Evolutionary conservation across 1,140 invertebrate species (phyloP), one percentile per base, ranked within the genome.

Genomic region (Uloborus diversus): DNA sequence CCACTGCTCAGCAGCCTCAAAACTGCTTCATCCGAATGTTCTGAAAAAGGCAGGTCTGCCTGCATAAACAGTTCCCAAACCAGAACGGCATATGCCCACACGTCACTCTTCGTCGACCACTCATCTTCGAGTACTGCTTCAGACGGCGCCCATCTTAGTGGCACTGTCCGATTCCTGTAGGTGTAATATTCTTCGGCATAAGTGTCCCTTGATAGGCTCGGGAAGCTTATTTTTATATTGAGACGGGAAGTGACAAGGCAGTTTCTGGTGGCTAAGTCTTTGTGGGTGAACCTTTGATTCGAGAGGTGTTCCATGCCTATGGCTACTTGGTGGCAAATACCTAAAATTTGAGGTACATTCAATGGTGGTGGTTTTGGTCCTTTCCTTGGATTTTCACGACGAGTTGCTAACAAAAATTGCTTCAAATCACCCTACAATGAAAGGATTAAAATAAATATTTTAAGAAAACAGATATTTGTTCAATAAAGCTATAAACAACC

Each of bases 181-280:
- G 80, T 82, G 35, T 81, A 86, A 62, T 84, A 84, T 37, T 84
- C 83, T 9, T 65, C 57, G 30, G 80, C 53, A 53, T 83, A 83
- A 3, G 82, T 83, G 30, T 83, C 82, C 81, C 93, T 91, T 49
- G 91, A 92, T 79, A 97, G 89, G 25, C 92, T 91, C 0, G 94
- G 90, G 83, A 93, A 88, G 3, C 94, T 93, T 42, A 98, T 90
- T 89, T 97, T 97, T 9, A 96, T 90, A 25, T 91, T 90, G 2
- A 96, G 88, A 79, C 92, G 91, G 23, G 94, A 94, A 0, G 93
- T 92, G 53, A 98, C 92, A 20, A 97, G 87, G 85, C 96, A 95
- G 86, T 99, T 99, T n/a, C 96, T 90, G 0, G 96, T 92, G 4
- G 96, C 96, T 73, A 99, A 88, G 87, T 99, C 97, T 83, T 91